These are phyloP conservation scores for silkworm (Bombyx mori) DNA, from an alignment of 1,140 invertebrate genomes.

Conservation along the genomic window DNA sequence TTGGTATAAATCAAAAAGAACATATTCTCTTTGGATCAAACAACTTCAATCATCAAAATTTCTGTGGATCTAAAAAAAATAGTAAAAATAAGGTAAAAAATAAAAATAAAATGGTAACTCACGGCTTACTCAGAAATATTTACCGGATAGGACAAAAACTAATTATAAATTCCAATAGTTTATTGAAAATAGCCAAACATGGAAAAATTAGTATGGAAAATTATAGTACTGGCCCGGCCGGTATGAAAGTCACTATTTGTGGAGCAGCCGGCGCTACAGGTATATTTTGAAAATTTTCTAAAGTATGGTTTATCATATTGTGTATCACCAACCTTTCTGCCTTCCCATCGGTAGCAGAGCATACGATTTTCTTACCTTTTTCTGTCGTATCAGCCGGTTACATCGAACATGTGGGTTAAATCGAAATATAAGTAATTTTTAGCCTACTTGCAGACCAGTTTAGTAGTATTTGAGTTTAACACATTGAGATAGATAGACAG, in stretches of 20 bases:
- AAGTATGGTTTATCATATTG: too few species aligned
- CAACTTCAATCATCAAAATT: slow-evolving; percentile 1
- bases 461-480: too few species aligned
- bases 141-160: neutral
- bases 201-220: neutral
- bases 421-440: too few species aligned
- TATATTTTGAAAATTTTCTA: slow-evolving; percentile 8
- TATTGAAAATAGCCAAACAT: neutral
- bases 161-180: neutral
- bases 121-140: neutral
- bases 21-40: too few species aligned
- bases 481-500: too few species aligned
- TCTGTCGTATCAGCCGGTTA: too few species aligned
- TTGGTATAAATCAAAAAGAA: too few species aligned
- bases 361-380: too few species aligned
- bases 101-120: slow-evolving; percentile 16
- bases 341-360: too few species aligned
- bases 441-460: too few species aligned
- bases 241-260: slow-evolving; percentile 58
- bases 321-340: too few species aligned
- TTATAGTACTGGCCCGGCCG: slow-evolving; percentile 41
- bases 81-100: slow-evolving; percentile 12
- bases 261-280: slow-evolving; percentile 53
- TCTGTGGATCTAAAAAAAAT: neutral
- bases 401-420: too few species aligned